Base-by-base conservation (phyloP, 2,888 invertebrate species). In the Oscheius sp. region DNA sequence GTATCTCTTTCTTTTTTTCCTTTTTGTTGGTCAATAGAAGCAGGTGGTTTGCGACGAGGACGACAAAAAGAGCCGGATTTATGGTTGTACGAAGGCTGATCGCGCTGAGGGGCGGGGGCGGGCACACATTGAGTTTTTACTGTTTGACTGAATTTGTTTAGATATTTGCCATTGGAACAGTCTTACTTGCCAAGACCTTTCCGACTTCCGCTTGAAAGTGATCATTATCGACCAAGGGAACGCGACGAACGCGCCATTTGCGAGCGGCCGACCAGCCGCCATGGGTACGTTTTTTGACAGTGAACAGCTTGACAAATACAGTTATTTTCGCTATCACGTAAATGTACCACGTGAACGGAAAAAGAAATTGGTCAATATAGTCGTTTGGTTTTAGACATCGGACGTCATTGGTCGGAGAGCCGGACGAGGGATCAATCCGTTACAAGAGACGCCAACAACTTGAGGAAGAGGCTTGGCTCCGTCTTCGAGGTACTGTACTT, bases 131-230 rank as follows among this genome's bases (percentile, higher is more conserved):
- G 12, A 56, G 13, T 55, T 55, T 69, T 53, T 58, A 29, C 18
- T 52, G 43, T 58, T 35, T 35, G 35, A 35, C 35, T 35, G 5
- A 9, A 35, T 35, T n/a, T 55, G 56, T 27, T 52, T 53, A 74
- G 82, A 43, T 88, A 88, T 73, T 74, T 86, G 18, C 83, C 86
- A 16, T 75, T 88, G 64, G 88, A 88, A 75, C 80, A 84, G 61
- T 81, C 84, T 12, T 88, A 88, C 75, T 78, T 88, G 13, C 86
- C 88, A 9, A 71, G 71, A 73, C 86, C 72, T 64, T 88, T 75
- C 78, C 74, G 81, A 70, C 68, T 79, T 53, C 82, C 79, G 12
- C 43, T 81, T 72, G 81, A 81, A 66, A 81, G 81, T 72, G 81
- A 81, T 56, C 79, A 74, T 53, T 80, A 77, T 64, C 79, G 81